Percentiles rank a stretch among this genome's conserved stretches.
These are phyloP conservation scores for Rousettus leschenaultii DNA, from an alignment of 2,113 vertebrate species.

Conservation along the genomic window DNA sequence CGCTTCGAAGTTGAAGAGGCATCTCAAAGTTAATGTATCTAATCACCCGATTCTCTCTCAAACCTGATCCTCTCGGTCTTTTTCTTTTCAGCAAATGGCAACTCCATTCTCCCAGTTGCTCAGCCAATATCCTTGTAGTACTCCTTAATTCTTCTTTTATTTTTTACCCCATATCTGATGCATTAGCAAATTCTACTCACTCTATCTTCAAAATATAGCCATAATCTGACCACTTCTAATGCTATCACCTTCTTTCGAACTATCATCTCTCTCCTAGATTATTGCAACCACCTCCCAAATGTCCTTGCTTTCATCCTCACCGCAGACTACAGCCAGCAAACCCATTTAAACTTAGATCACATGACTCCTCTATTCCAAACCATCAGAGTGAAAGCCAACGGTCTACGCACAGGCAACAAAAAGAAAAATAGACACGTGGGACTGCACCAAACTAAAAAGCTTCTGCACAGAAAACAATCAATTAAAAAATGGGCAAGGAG, in stretches of 20 bases:
- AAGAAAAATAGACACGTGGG: not conserved
- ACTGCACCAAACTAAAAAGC: not conserved
- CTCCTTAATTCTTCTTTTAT: not conserved
- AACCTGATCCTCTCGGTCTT: not conserved
- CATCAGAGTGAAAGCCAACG: accelerated
- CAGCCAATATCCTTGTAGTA: too few relatives aligned
- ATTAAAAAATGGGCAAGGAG: not conserved
- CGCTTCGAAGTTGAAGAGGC: not conserved
- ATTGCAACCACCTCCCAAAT: not conserved
- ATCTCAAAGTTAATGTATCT: not conserved
- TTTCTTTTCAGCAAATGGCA: not conserved
- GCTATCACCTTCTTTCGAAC: not conserved
- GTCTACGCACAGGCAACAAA: not conserved
- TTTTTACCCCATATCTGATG: not conserved
- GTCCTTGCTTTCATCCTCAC: not conserved
- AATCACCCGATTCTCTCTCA: not conserved
- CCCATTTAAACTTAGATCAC: not conserved
- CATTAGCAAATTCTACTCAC: not conserved
- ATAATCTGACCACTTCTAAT: not conserved
- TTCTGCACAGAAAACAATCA: not conserved
- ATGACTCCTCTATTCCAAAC: not conserved
- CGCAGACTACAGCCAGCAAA: not conserved
- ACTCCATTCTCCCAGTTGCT: not conserved
- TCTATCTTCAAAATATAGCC: not conserved
- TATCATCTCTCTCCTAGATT: not conserved